Percentiles rank a stretch among this genome's conserved stretches.
phyloP scores from a whole-genome alignment of 2,113 vertebrate species.

The Planiliza haematocheilus region DNA sequence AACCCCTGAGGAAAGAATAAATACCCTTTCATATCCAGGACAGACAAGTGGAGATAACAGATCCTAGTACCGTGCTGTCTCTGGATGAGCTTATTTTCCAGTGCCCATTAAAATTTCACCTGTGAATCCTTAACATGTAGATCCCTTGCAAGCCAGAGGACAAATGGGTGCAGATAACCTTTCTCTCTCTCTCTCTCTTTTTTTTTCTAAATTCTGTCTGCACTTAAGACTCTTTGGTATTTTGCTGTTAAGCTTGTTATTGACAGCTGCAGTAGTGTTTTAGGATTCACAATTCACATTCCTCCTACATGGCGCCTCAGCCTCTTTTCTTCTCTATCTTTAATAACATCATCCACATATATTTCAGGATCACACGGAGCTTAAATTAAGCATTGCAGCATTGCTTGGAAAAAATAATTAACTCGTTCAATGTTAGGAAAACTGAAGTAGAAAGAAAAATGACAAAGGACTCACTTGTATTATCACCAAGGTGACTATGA shows the following conservation, averaged over 20 bases:
- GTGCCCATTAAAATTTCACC: neutral
- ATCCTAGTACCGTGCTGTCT: neutral
- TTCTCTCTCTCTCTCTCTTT: too few relatives aligned
- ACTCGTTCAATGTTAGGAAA: neutral
- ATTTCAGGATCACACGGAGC: conserved; percentile 4
- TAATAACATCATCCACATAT: conserved; percentile 14
- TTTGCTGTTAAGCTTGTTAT: neutral
- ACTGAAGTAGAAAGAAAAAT: neutral
- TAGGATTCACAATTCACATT: conserved; percentile 1
- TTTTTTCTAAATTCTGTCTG: conserved; percentile 1
- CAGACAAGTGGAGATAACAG: conserved; percentile 12
- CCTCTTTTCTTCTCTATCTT: neutral
- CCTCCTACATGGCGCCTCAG: conserved; percentile 27
- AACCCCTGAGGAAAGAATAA: neutral
- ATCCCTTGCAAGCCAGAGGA: neutral
- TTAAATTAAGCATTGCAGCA: conserved; percentile 9
- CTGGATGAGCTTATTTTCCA: conserved; percentile 7
- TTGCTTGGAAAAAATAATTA: neutral
- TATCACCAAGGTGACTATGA: conserved; percentile 1
- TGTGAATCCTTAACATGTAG: neutral
- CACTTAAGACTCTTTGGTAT: neutral
- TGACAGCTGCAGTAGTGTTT: conserved; percentile 2
- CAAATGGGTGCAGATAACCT: neutral
- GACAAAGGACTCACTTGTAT: neutral
- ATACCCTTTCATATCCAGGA: neutral